phyloP scores from a whole-genome alignment of 1,140 invertebrate species.

The Drosophila asahinai region DNA sequence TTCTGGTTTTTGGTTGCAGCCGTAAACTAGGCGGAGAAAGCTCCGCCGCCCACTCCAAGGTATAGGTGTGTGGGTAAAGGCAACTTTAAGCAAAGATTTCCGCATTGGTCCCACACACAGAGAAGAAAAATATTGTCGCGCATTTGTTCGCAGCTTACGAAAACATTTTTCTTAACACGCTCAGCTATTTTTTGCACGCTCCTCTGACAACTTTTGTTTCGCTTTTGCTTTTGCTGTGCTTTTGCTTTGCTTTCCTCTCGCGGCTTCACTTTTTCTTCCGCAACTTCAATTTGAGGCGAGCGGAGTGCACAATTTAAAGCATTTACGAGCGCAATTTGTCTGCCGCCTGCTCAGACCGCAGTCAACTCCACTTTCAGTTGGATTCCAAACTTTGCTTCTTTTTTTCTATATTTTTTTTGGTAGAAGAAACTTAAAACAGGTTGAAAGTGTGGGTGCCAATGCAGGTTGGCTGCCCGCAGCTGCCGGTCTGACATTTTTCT shows the following conservation, averaged over 20 bases:
- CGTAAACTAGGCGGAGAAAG: constrained; percentile 17
- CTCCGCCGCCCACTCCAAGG: constrained; percentile 30
- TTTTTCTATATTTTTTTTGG: constrained; percentile 7
- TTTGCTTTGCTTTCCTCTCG: constrained; percentile 15
- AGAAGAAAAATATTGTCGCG: constrained; percentile 74
- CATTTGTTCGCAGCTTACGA: constrained; percentile 81
- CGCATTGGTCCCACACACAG: constrained; percentile 28
- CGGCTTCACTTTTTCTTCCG: constrained; percentile 50
- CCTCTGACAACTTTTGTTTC: constrained; percentile 68
- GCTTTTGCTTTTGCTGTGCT: constrained; percentile 28
- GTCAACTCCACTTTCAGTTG: constrained; percentile 69
- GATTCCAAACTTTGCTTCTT: constrained; percentile 32
- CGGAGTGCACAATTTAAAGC: constrained; percentile 76
- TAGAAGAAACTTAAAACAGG: constrained; percentile 19
- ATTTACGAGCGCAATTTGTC: constrained; percentile 81
- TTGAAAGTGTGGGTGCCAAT: constrained; percentile 39
- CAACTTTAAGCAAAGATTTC: constrained; percentile 47
- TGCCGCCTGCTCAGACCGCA: constrained; percentile 64
- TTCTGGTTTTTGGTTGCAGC: constrained; percentile 55
- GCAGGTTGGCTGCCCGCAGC: constrained; percentile 63
- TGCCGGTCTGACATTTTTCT: constrained; percentile 72
- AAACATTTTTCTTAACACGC: constrained; percentile 83
- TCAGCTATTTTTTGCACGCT: constrained; percentile 78
- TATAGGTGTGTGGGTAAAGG: constrained; percentile 19
- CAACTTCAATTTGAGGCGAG: constrained; percentile 68